Base-by-base conservation (phyloP, 35 echinoderm and acorn worm genomes). In the Eucidaris tribuloides region DNA sequence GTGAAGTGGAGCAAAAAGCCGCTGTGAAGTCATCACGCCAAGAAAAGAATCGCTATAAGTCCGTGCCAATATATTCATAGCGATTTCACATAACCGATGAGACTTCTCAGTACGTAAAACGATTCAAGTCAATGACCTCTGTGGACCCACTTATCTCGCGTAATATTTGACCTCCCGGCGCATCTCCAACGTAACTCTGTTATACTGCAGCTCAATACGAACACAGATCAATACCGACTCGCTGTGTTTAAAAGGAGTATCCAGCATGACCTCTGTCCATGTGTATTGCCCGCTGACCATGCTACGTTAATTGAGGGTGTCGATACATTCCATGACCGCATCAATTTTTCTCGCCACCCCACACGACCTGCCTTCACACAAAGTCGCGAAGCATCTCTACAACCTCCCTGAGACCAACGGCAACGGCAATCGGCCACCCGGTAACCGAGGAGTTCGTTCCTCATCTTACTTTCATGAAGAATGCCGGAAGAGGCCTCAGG, bases 301-400 rank as follows among this genome's bases (percentile, higher is more conserved):
- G 56, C 79, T 99, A 1, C 62, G 87, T 7, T 99, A n/a, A n/a
- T 99, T 68, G 58, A 93, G 41, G 87, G 83, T 42, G 46, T 99
- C 0, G 85, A 43, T 74, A 66, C 46, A 0, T 74, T 74, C 87
- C 71, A 74, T 90, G 42, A 50, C 46, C 40, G 64, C 24, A 80
- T 99, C 28, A 55, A 93, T 7, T 92, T 64, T 11, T 82, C 66
- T n/a, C n/a, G n/a, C n/a, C n/a, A n/a, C n/a, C n/a, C n/a, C n/a
- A n/a, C n/a, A n/a, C n/a, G n/a, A n/a, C n/a, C n/a, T n/a, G n/a
- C n/a, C n/a, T n/a, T n/a, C n/a, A n/a, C n/a, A n/a, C n/a, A n/a
- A n/a, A n/a, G n/a, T n/a, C n/a, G n/a, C n/a, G n/a, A n/a, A n/a
- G n/a, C n/a, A n/a, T n/a, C n/a, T n/a, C n/a, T n/a, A n/a, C n/a